Conservation (phyloP, 2,797 vertebrate species). For the Poecilia picta region DNA sequence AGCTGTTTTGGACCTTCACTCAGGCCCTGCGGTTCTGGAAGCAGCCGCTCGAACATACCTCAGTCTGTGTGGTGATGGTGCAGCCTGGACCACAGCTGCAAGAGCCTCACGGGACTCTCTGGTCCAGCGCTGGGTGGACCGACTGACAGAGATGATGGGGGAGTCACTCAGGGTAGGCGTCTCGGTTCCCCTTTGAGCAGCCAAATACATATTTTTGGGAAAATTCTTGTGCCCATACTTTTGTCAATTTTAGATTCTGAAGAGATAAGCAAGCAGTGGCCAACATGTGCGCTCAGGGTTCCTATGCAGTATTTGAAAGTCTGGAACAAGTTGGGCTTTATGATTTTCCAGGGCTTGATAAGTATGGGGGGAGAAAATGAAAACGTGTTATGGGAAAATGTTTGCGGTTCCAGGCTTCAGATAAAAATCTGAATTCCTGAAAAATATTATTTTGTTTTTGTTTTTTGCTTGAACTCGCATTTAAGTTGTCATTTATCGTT, state of each 20-base stretch:
- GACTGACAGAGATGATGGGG: slow-evolving; percentile 76
- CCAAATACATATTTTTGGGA: background rate
- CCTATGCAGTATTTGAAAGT: background rate
- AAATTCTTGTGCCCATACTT: background rate
- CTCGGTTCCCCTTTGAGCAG: background rate
- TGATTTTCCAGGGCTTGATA: background rate
- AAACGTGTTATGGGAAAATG: background rate
- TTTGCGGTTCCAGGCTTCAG: background rate
- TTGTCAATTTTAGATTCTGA: background rate
- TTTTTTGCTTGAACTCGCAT: background rate
- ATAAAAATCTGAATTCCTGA: background rate
- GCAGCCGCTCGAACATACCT: slow-evolving; percentile 84
- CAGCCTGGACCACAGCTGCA: slow-evolving; percentile 67
- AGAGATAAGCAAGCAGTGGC: background rate
- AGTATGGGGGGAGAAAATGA: background rate
- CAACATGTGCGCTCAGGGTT: background rate
- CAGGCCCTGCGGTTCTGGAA: slow-evolving; percentile 81
- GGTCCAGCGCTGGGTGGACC: slow-evolving; percentile 80
- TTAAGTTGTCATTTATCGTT: background rate
- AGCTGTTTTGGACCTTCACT: slow-evolving; percentile 77
- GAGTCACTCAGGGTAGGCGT: slow-evolving; percentile 63
- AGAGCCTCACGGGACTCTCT: slow-evolving; percentile 77
- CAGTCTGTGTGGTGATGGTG: slow-evolving; percentile 79
- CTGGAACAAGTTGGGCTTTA: background rate
- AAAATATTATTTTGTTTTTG: background rate